Evolutionary conservation across 2,888 invertebrate genomes (phyloP).

Genomic region (Troides oblongomaculatus): DNA sequence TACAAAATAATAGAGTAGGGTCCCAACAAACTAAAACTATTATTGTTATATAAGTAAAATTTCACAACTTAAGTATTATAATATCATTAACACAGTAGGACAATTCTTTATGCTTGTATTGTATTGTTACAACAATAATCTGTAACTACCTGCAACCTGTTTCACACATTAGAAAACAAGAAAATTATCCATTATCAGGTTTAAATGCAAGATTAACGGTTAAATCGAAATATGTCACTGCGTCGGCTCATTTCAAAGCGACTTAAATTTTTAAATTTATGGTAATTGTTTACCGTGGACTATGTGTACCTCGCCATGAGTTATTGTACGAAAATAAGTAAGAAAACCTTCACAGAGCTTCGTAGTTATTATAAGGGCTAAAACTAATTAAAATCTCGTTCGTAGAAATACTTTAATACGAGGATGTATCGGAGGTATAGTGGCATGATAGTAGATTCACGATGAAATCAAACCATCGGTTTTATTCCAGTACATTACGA

Average conservation of each 20-base stretch:
- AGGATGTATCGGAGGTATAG: too few relatives aligned
- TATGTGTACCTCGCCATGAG: constrained; percentile 66
- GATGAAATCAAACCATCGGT: too few relatives aligned
- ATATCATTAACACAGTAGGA: too few relatives aligned
- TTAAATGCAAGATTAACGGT: constrained; percentile 13
- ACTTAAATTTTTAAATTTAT: constrained; percentile 57
- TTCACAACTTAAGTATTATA: too few relatives aligned
- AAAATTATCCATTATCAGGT: neutral
- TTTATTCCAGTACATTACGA: too few relatives aligned
- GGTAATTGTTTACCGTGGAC: constrained; percentile 76
- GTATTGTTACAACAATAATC: neutral
- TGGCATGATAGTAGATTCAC: too few relatives aligned
- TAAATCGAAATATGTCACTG: constrained; percentile 2
- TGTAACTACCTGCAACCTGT: neutral
- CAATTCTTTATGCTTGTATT: too few relatives aligned
- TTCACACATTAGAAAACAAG: neutral
- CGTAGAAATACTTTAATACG: neutral
- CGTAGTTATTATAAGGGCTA: neutral
- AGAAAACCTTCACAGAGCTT: constrained; percentile 42
- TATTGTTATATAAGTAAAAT: too few relatives aligned
- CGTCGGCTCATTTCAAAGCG: constrained; percentile 55
- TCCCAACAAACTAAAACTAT: too few relatives aligned
- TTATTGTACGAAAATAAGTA: constrained; percentile 54
- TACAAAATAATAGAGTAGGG: too few relatives aligned
- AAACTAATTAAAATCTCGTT: neutral